phyloP scores from a whole-genome alignment of 2,797 vertebrate genomes.

The Poeciliopsis presidionis region DNA sequence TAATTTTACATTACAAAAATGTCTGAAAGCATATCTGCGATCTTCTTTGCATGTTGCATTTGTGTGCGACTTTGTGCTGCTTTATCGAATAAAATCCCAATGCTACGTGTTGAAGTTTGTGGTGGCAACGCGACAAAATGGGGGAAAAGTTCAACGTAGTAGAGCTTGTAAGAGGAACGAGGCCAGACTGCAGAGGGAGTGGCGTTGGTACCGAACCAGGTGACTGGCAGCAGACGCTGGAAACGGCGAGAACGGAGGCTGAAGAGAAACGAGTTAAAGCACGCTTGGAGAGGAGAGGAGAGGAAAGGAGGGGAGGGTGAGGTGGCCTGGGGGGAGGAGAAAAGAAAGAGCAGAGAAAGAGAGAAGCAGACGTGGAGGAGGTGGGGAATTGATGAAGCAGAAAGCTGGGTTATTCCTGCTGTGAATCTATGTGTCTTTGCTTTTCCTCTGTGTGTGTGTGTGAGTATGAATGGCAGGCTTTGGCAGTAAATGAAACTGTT shows the following conservation, averaged over 20 bases:
- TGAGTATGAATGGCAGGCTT: slow-evolving; percentile 73
- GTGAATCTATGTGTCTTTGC: slow-evolving; percentile 69
- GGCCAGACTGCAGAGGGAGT: slow-evolving; percentile 13
- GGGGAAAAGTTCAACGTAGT: background rate
- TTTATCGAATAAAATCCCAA: background rate
- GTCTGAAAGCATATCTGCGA: background rate
- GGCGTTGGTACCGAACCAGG: slow-evolving; percentile 36
- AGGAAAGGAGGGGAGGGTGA: slow-evolving; percentile 62
- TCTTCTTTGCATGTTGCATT: background rate
- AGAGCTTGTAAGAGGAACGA: slow-evolving; percentile 40
- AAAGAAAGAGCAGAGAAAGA: slow-evolving; percentile 68
- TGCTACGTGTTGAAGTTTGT: background rate
- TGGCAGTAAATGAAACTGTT: slow-evolving; percentile 87
- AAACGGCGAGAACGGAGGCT: slow-evolving; percentile 44
- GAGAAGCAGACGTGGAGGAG: slow-evolving; percentile 76
- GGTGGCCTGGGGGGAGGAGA: slow-evolving; percentile 73
- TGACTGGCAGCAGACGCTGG: slow-evolving; percentile 49
- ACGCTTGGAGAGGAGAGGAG: slow-evolving; percentile 54
- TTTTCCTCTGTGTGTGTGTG: slow-evolving; percentile 41
- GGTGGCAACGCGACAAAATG: background rate
- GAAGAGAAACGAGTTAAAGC: slow-evolving; percentile 72
- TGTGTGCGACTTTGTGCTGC: background rate
- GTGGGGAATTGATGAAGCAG: slow-evolving; percentile 80
- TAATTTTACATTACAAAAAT: background rate
- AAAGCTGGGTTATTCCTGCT: slow-evolving; percentile 81